Evolutionary conservation across 2,888 invertebrate genomes (phyloP), one percentile per base, ranked within the genome.

Genomic region (Neoscelio sp.): DNA sequence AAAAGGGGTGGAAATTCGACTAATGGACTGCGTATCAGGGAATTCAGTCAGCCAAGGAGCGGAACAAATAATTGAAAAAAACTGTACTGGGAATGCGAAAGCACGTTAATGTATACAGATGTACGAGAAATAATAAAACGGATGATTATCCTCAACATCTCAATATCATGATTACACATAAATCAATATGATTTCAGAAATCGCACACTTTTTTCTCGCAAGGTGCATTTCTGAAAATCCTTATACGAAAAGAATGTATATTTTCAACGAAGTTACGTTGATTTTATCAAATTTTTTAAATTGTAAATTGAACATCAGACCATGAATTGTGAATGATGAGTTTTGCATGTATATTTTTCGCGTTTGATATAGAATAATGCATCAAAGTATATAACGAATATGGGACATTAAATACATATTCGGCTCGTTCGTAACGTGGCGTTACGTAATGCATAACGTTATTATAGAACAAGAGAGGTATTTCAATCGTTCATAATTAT

Each of bases 401-500:
- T 7, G 10, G 12, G 10, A 7, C 13, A 38, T 38, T 38, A 38
- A 38, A 38, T 38, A 38, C 13, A 38, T 38, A 13, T 10, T 12
- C 13, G 12, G 2, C 13, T 48, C 28, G 35, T 35, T 35, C 35
- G 52, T 33, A 52, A 52, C 35, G 15, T 52, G 33, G 18, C 18
- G 12, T 52, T 35, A 52, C 35, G 38, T 38, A 54, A 54, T 38
- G 12, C 38, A 44, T 60, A 60, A 60, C 33, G 30, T 44, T 44
- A 44, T 60, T 44, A 60, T 42, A 42, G 44, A 44, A 60, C 44
- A 60, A 44, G 44, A 10, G 44, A 60, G 17, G 44, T 44, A 60
- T 44, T 26, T 50, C 40, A 65, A 54, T 68, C 56, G 56, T 56
- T 44, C 67, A 26, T 68, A 68, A 56, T 65, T 68, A 68, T 68